phyloP scores from a whole-genome alignment of 2,113 vertebrate species.

The Atrichornis clamosus region DNA sequence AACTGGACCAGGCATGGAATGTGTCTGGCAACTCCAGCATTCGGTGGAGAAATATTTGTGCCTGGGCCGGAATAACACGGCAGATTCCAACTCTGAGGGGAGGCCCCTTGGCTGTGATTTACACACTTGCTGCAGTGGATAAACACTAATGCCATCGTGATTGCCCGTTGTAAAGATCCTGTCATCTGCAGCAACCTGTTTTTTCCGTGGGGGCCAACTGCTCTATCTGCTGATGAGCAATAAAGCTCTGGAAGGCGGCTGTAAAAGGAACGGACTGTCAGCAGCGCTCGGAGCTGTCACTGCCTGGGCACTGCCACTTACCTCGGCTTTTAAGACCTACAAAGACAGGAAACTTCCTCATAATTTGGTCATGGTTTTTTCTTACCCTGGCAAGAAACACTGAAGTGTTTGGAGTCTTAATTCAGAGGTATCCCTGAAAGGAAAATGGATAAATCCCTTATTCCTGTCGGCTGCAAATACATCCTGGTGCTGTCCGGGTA shows the following conservation, averaged over 20 bases:
- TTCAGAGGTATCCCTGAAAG: neutral
- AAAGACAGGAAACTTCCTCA: neutral
- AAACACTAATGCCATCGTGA: constrained; percentile 32
- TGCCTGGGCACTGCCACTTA: neutral
- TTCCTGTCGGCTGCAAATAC: neutral
- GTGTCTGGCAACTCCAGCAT: neutral
- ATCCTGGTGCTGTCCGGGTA: neutral
- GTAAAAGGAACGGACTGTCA: neutral
- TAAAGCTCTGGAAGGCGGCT: neutral
- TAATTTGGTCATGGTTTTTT: neutral
- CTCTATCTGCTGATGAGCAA: neutral
- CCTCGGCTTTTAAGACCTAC: neutral
- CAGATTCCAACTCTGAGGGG: constrained; percentile 21
- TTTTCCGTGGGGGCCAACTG: neutral
- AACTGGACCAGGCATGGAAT: neutral
- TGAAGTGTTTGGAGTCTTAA: neutral
- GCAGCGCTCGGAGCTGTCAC: neutral
- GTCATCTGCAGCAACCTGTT: constrained; percentile 25
- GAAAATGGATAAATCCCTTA: neutral
- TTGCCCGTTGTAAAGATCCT: constrained; percentile 22
- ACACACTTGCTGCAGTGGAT: constrained; percentile 39
- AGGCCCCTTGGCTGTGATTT: constrained; percentile 60
- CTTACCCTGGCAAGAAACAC: neutral
- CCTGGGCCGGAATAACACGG: constrained; percentile 21
- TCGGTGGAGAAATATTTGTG: constrained; percentile 6